A percentile compares a stretch with the other conserved stretches of the same genome.
Evolutionary conservation across 1,140 invertebrate genomes (phyloP).

Genomic region (Drosophila trapezifrons): DNA sequence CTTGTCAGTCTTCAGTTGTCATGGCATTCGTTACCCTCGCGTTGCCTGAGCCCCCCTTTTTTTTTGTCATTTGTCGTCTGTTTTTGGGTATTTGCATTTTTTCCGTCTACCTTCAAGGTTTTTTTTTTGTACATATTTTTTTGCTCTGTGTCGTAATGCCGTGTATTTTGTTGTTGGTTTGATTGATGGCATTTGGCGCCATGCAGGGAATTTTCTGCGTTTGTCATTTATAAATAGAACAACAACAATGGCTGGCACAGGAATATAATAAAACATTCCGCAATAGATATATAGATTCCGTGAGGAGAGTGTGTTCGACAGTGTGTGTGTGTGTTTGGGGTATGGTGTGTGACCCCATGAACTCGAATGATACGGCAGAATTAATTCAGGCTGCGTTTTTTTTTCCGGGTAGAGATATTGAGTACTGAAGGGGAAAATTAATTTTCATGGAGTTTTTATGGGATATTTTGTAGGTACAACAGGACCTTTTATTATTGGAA

Average conservation of each 20-base stretch:
- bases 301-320: neutral
- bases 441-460: slow-evolving; percentile 6
- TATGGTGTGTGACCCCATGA: slow-evolving; percentile 32
- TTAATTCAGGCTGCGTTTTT: slow-evolving; percentile 10
- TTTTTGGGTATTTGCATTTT: slow-evolving; percentile 55
- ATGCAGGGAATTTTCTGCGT: slow-evolving; percentile 48
- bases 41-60: slow-evolving; percentile 5
- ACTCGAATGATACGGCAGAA: slow-evolving; percentile 30
- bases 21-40: slow-evolving; percentile 39
- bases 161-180: slow-evolving; percentile 51
- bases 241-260: slow-evolving; percentile 15
- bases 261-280: slow-evolving; percentile 47
- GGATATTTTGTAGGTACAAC: neutral
- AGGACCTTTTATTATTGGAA: neutral
- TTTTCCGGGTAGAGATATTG: neutral
- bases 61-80: slow-evolving; percentile 21
- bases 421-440: slow-evolving; percentile 6
- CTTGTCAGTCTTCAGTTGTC: slow-evolving; percentile 53
- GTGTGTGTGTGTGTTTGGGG: neutral
- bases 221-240: slow-evolving; percentile 59
- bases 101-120: slow-evolving; percentile 20
- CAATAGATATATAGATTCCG: slow-evolving; percentile 34
- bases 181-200: slow-evolving; percentile 59
- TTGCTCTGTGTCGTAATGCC: slow-evolving; percentile 34
- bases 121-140: slow-evolving; percentile 19